Evolutionary conservation across 2,113 vertebrate species (phyloP), one percentile per base, ranked within the genome.

Genomic region (Ictalurus furcatus): DNA sequence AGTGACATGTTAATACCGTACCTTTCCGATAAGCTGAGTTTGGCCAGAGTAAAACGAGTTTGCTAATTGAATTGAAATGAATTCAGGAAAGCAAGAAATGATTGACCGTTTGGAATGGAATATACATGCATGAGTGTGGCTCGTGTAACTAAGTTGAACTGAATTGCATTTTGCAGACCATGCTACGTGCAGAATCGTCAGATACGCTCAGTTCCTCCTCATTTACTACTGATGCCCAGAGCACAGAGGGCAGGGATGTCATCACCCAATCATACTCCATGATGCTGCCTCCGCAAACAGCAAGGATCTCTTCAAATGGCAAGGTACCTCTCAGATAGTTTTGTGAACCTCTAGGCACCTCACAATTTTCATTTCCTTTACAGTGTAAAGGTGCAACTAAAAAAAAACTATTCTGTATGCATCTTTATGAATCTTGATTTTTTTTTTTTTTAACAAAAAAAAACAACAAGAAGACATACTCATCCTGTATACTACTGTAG

Each of bases 241-340:
- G 19, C 76, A 44, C 59, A 87, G 91, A 91, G 21, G 71, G 4
- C 78, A 85, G 89, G 85, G 90, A 92, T 79, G 90, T 91, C 59
- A 93, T 96, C 80, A 88, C 76, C 90, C 94, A 96, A 86, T 95
- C 95, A 69, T 95, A 93, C 34, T 96, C 95, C 81, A 94, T 96
- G 95, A 92, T 95, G 67, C 92, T 96, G 83, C 93, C 95, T 21
- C 91, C 78, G 1, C 76, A 90, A 79, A 61, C 37, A 65, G 79
- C 84, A 23, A 85, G 94, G 48, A 84, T 88, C 0, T 84, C 89
- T 21, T 83, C 88, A 54, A 94, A 93, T 2, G 91, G 94, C 88
- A 95, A 95, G 96, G 96, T 97, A 94, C 69, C 14, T 9, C 13
- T 40, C 37, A 84, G 25, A 56, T 30, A 5, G 30, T 59, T 17